Conservation (phyloP, 2,797 vertebrate species). For the Centroberyx gerrardi region DNA sequence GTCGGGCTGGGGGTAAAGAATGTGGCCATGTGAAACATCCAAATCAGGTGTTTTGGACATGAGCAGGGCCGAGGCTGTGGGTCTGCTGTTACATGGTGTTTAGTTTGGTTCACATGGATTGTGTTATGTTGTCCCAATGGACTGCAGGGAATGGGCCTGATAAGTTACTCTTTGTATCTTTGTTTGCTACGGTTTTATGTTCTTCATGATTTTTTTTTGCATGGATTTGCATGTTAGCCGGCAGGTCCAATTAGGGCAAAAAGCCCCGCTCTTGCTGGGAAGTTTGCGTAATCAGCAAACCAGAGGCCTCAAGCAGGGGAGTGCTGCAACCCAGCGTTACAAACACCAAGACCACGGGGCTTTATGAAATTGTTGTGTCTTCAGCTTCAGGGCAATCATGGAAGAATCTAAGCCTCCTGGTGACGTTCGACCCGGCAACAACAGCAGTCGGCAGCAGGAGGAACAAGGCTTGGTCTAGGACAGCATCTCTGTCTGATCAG, state of each 20-base stretch:
- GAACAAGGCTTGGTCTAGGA: constrained; percentile 48
- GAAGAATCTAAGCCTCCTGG: constrained; percentile 65
- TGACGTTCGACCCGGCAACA: constrained; percentile 61
- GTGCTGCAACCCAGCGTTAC: constrained; percentile 48
- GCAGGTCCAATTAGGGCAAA: constrained; percentile 65
- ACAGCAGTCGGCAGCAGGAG: constrained; percentile 44
- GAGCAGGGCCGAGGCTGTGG: constrained; percentile 58
- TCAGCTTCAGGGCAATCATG: constrained; percentile 67
- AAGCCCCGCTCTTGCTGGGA: constrained; percentile 46
- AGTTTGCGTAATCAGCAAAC: constrained; percentile 68
- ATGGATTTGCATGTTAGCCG: constrained; percentile 67
- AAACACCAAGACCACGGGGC: constrained; percentile 61
- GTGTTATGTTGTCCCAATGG: constrained; percentile 51
- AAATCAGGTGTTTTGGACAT: constrained; percentile 67
- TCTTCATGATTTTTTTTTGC: constrained; percentile 31
- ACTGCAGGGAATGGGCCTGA: constrained; percentile 37
- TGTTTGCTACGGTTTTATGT: constrained; percentile 45
- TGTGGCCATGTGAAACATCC: constrained; percentile 56
- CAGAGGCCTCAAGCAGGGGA: constrained; percentile 53
- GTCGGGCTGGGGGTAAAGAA: constrained; percentile 58
- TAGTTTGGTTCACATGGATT: constrained; percentile 56
- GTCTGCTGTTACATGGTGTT: constrained; percentile 64
- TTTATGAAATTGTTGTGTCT: constrained; percentile 75
- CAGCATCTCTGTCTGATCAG: constrained; percentile 69
- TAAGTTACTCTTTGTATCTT: constrained; percentile 54